Conservation (phyloP, 2,888 invertebrate genomes). For the Crossocerus cetratus region DNA sequence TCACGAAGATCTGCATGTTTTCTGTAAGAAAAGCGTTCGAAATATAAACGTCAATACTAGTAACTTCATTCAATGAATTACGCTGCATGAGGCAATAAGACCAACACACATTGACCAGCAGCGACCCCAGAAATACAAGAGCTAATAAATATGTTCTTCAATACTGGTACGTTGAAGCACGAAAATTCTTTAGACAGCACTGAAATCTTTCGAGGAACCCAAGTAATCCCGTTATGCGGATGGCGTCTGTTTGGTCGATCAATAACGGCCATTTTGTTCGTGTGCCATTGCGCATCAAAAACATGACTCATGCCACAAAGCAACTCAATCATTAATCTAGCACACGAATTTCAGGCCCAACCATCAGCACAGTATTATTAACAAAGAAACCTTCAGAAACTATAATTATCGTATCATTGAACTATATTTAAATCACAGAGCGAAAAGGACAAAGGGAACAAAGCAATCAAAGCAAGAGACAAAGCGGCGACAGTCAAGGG, state of each 20-base stretch:
- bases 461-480: no score
- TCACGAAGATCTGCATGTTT: slow-evolving; percentile 65
- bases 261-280: slow-evolving; percentile 48
- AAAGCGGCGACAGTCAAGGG: no score
- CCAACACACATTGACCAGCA: no score
- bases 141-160: neutral
- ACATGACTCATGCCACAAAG: slow-evolving; percentile 2
- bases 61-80: neutral
- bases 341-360: no score
- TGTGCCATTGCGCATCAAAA: slow-evolving; percentile 22
- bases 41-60: neutral
- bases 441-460: no score
- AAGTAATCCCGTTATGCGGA: slow-evolving; percentile 5
- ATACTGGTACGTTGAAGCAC: neutral
- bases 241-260: slow-evolving; percentile 29
- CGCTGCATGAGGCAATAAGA: neutral
- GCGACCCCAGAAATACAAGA: neutral
- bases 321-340: neutral
- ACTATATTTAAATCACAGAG: no score
- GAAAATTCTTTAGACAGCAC: neutral
- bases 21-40: slow-evolving; percentile 36
- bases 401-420: no score
- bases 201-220: neutral
- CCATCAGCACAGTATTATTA: no score
- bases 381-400: no score